These are phyloP conservation scores for Intellagama lesueurii DNA, from an alignment of 2,797 vertebrate species.

Conservation along the genomic window DNA sequence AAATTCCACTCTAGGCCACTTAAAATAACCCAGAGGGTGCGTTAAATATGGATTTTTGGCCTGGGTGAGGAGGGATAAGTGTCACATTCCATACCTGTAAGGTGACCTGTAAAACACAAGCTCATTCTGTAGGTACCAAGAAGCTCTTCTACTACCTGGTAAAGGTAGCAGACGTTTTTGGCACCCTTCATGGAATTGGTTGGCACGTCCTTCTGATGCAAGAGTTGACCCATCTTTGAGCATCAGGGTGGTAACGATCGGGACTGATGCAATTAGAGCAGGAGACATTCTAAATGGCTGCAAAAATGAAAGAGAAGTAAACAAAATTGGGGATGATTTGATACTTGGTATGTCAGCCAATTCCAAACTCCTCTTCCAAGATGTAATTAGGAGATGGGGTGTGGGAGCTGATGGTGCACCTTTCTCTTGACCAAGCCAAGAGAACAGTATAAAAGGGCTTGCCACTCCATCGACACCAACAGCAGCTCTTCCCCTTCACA, in stretches of 20 bases:
- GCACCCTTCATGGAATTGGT: not conserved
- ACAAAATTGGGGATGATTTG: not conserved
- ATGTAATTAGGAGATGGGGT: not conserved
- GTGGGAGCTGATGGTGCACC: not conserved
- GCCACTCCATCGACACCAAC: not conserved
- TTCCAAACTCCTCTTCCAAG: not conserved
- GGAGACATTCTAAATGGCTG: not conserved
- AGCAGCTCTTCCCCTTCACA: not conserved
- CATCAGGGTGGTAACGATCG: not conserved
- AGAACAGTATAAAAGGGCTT: not conserved
- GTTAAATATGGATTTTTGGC: no score
- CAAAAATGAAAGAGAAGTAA: not conserved
- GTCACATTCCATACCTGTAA: no score
- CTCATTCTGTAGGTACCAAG: no score
- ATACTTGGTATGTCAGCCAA: not conserved
- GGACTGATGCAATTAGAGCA: not conserved
- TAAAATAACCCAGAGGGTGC: no score
- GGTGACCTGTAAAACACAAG: no score
- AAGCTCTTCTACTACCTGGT: not conserved
- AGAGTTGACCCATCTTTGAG: not conserved
- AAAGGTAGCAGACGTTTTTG: not conserved
- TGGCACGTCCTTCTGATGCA: not conserved
- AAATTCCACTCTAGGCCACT: no score
- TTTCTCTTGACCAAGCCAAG: not conserved
- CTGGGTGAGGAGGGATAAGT: no score